Evolutionary conservation across 1,140 invertebrate genomes (phyloP).

Genomic region (Oedothorax gibbosus): DNA sequence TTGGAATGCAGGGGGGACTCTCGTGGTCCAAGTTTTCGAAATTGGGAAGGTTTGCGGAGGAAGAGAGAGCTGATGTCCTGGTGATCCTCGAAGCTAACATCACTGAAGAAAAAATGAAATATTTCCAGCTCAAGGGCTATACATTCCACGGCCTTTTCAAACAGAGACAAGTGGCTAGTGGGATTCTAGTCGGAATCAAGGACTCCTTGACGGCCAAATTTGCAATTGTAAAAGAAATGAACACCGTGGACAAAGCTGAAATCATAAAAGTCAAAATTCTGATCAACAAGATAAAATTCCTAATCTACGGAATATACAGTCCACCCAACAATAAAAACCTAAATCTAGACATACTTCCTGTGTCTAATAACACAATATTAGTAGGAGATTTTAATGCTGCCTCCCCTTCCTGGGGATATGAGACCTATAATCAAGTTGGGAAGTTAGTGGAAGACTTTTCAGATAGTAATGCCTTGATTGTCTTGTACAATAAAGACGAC

Average conservation of each 20-base stretch:
- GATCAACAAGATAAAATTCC: neutral
- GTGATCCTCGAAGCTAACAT: constrained; percentile 1
- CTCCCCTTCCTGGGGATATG: neutral
- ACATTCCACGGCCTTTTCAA: constrained; percentile 1
- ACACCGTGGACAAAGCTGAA: neutral
- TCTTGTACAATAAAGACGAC: constrained; percentile 10
- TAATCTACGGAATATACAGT: constrained; percentile 3
- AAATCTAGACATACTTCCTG: neutral
- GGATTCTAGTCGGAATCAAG: constrained; percentile 2
- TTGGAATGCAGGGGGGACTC: constrained; percentile 9
- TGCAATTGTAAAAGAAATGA: neutral
- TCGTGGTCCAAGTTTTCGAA: constrained; percentile 20
- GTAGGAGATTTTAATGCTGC: constrained; percentile 16
- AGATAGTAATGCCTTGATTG: too few species aligned
- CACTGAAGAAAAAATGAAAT: neutral
- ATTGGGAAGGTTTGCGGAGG: constrained; percentile 21
- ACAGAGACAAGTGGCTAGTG: neutral
- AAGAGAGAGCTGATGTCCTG: constrained; percentile 13
- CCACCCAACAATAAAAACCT: constrained; percentile 16
- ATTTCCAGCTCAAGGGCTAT: constrained; percentile 2
- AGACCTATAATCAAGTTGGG: neutral
- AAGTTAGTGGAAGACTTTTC: neutral
- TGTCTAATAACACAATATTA: neutral
- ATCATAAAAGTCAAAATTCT: neutral
- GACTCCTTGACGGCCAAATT: neutral